Evolutionary conservation across 1,140 invertebrate genomes (phyloP), one percentile per base, ranked within the genome.

Genomic region (Saccostrea echinata): DNA sequence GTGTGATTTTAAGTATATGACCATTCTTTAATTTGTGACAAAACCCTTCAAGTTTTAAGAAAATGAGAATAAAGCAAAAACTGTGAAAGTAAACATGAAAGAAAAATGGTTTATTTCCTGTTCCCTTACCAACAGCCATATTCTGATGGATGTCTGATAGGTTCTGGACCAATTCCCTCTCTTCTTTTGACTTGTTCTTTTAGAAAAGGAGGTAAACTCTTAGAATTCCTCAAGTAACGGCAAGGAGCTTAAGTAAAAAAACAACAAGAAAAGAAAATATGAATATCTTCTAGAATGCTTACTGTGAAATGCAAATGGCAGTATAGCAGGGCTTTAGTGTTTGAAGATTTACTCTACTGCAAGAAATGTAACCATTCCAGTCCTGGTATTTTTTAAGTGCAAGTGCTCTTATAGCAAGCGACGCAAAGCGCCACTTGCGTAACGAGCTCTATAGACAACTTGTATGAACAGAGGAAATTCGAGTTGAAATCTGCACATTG

Each of bases 121-220:
- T 30, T 61, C 12, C 53, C 86, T 53, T 91, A 93, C 94, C 93
- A 94, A 88, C 92, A 94, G 11, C 92, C 90, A 90, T 89, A 94
- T 64, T 90, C 91, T 68, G 94, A 94, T 85, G 92, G 86, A 30
- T 90, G 90, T 82, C 93, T 87, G 52, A 90, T 89, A n/a, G 90
- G 91, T 57, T 93, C 94, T 33, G 93, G 93, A 24, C 93, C 93
- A 76, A 89, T 88, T 18, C 87, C 55, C 21, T 91, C 35, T 85
- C 94, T 88, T 76, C 90, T 88, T 24, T 88, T 90, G 82, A 93
- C 94, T 52, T 93, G 61, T 52, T 90, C 87, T 57, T 61, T 84
- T 13, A 89, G 84, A 64, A 87, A 89, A n/a, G 27, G 43, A 27
- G 64, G 53, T n/a, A 30, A 2, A 11, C 16, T 53, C 33, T 35